A percentile compares a stretch with the other conserved stretches of the same genome.
phyloP scores from a whole-genome alignment of 2,888 invertebrate genomes.

The Ametastegia equiseti region DNA sequence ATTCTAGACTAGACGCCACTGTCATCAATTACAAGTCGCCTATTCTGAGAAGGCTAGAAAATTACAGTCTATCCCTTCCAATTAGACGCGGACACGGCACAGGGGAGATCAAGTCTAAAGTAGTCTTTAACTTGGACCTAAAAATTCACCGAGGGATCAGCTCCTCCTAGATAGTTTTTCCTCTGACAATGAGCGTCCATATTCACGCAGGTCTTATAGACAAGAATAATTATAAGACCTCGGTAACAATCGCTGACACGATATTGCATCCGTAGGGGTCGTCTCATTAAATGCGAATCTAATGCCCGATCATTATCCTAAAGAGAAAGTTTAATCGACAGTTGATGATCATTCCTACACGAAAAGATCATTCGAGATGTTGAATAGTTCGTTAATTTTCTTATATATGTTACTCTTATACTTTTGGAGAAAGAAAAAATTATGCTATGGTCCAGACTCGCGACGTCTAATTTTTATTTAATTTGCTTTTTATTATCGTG shows the following conservation, averaged over 20 bases:
- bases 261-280: background rate
- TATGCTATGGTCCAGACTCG: too few species aligned
- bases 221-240: background rate
- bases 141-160: background rate
- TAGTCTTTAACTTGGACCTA: background rate
- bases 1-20: conserved; percentile 58
- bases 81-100: background rate
- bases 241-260: background rate
- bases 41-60: conserved; percentile 68
- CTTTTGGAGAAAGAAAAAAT: background rate
- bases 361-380: too few species aligned
- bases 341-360: background rate
- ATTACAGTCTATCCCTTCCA: conserved; percentile 60
- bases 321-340: background rate
- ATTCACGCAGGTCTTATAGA: background rate
- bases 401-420: too few species aligned
- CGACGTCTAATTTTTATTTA: too few species aligned
- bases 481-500: too few species aligned
- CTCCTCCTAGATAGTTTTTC: background rate
- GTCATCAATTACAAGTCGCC: conserved; percentile 66
- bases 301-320: background rate
- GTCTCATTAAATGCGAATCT: background rate
- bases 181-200: too few species aligned
- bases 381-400: too few species aligned
- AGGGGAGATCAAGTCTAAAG: background rate